Evolutionary conservation across 2,113 vertebrate species (phyloP), one percentile per base, ranked within the genome.

Genomic region (Ornithorhynchus anatinus): DNA sequence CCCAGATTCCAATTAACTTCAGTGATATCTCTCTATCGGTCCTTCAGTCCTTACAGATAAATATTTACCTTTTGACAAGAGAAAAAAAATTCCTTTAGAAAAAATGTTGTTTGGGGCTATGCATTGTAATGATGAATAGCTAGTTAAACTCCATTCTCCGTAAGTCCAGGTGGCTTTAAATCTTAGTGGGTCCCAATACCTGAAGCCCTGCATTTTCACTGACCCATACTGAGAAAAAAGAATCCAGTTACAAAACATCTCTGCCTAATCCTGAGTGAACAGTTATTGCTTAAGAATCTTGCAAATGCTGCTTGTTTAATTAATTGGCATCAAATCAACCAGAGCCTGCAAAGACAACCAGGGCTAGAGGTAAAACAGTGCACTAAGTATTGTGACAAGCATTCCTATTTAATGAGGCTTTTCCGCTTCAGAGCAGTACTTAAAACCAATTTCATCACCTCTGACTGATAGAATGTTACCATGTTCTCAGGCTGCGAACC

Each of bases 391-490:
- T 25, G 35, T 6, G 42, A 44, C 56, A 53, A 62, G 12, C 58
- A 23, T 43, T 7, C 14, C 66, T 73, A 72, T 37, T 23, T 68
- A 79, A 6, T 51, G 33, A 69, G 60, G 19, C 13, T 42, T 4
- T 72, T 61, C 12, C 54, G 33, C 48, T 7, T 25, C 20, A 77
- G 33, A 74, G 7, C 22, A 57, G 8, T 8, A 38, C 27, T 59
- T 50, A 35, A 47, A 63, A 51, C 11, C 44, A 17, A 66, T 69
- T 39, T 85, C 35, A 68, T 20, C 43, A 50, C 58, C 14, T 70
- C 58, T 15, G 32, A 73, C 6, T 61, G 51, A 48, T 7, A 52
- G 22, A 15, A 42, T 43, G 56, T 16, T 29, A 67, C 8, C 70
- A 19, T 78, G 27, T 47, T 74, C 35, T 33, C 12, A 25, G 27